Conservation (phyloP, 2,888 invertebrate species). For the Harmothoe impar region DNA sequence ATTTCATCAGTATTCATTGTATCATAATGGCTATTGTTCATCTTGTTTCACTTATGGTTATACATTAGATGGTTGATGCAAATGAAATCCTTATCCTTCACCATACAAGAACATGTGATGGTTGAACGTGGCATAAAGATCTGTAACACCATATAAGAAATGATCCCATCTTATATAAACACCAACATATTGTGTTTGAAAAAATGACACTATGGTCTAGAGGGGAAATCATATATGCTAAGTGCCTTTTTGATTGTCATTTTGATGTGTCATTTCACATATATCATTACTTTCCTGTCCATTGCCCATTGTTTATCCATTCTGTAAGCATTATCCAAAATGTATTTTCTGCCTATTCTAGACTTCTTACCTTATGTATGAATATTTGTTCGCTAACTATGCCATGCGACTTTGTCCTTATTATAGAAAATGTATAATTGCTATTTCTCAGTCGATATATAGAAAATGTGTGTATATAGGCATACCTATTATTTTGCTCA, state of each 20-base stretch:
- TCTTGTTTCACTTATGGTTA: neutral
- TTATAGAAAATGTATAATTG: neutral
- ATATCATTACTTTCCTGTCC: neutral
- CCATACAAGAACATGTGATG: neutral
- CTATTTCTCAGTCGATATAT: neutral
- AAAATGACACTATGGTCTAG: neutral
- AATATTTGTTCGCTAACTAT: neutral
- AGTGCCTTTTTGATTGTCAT: constrained; percentile 26
- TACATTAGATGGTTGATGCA: no score
- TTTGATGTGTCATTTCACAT: constrained; percentile 2
- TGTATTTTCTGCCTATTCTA: neutral
- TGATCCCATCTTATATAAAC: neutral
- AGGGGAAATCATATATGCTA: neutral
- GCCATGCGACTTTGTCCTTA: neutral
- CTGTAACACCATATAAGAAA: no score
- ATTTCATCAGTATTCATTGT: constrained; percentile 28
- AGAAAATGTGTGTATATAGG: neutral
- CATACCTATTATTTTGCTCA: neutral
- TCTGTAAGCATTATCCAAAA: neutral
- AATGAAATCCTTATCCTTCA: neutral
- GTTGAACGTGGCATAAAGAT: no score
- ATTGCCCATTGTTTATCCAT: neutral
- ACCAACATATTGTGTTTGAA: neutral
- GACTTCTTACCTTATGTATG: neutral
- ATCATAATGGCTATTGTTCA: neutral